Conservation (phyloP, 2,888 invertebrate genomes). For the Sepioteuthis lessoniana region DNA sequence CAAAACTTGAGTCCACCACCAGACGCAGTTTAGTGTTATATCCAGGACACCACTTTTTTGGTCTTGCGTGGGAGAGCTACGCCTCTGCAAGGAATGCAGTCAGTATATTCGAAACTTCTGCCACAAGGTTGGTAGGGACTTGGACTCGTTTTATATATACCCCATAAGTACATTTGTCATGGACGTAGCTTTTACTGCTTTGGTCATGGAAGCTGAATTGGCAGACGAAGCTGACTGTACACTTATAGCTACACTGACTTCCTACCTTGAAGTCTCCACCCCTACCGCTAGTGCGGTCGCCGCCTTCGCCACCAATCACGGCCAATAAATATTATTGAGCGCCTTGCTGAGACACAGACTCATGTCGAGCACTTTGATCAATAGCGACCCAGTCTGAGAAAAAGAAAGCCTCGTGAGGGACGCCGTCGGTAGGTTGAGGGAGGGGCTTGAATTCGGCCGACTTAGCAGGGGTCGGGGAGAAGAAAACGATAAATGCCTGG, state of each 20-base stretch:
- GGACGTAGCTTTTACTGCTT: not conserved
- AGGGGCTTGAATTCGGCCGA: not conserved
- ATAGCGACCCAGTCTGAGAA: not conserved
- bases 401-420: slow-evolving; percentile 7
- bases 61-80: too few relatives aligned
- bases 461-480: not conserved
- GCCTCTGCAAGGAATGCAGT: too few relatives aligned
- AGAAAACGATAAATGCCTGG: not conserved
- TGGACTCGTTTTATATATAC: not conserved
- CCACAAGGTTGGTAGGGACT: too few relatives aligned
- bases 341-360: slow-evolving; percentile 2
- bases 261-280: not conserved
- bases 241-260: not conserved
- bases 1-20: too few relatives aligned
- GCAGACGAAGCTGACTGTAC: not conserved
- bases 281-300: rapidly evolving
- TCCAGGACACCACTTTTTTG: too few relatives aligned
- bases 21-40: too few relatives aligned
- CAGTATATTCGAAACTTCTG: too few relatives aligned
- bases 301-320: not conserved
- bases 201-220: not conserved
- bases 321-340: slow-evolving; percentile 33
- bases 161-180: not conserved
- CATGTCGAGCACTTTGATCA: slow-evolving; percentile 33
- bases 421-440: not conserved